Percentiles rank a stretch among this genome's conserved stretches.
These are phyloP conservation scores for Brachionus rotundiformis DNA, from an alignment of 1,140 invertebrate genomes.

Conservation along the genomic window DNA sequence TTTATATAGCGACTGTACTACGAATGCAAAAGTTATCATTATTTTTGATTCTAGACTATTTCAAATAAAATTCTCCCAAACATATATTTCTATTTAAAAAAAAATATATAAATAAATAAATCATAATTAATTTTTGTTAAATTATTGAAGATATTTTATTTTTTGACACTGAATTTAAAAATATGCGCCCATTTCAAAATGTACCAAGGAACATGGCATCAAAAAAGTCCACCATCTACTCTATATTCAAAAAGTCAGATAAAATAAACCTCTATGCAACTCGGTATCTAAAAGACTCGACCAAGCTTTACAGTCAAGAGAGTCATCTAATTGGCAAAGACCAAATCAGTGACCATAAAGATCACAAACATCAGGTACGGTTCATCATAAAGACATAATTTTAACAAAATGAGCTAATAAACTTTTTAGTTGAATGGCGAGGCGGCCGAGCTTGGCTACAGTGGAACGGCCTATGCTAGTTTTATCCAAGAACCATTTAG, in stretches of 20 bases:
- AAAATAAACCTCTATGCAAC: neutral
- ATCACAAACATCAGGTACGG: neutral
- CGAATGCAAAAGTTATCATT: constrained; percentile 13
- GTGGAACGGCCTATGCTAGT: neutral
- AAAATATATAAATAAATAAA: neutral
- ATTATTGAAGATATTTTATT: neutral
- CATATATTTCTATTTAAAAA: neutral
- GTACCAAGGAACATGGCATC: neutral
- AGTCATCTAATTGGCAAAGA: neutral
- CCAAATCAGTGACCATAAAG: neutral
- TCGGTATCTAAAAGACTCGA: neutral
- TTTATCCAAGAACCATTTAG: constrained; percentile 17
- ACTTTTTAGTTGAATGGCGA: neutral
- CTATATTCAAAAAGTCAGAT: neutral
- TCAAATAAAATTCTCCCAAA: neutral
- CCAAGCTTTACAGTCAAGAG: neutral
- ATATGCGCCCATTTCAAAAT: constrained; percentile 4
- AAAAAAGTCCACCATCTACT: neutral
- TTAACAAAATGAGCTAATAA: too few relatives aligned
- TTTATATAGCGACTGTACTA: neutral
- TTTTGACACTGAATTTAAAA: neutral
- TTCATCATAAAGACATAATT: too few relatives aligned
- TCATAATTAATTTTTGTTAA: neutral
- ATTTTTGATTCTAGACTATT: neutral
- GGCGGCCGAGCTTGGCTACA: neutral